Evolutionary conservation across 2,888 invertebrate species (phyloP).

Genomic region (Protonemura montana): DNA sequence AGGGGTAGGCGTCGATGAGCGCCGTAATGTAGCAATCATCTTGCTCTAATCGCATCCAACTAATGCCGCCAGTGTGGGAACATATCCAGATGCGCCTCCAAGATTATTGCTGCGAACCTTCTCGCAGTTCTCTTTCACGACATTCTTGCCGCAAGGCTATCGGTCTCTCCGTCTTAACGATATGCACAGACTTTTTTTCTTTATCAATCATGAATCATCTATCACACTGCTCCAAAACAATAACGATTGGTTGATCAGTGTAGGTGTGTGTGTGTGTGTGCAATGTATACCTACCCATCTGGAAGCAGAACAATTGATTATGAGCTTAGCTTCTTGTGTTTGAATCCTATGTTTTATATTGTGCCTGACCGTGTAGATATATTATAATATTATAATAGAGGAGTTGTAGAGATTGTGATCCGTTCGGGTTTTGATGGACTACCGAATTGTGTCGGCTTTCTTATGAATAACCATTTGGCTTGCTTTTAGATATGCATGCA

Average conservation of each 20-base stretch:
- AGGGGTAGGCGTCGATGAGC: background rate
- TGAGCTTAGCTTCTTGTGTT: background rate
- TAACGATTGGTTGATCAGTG: too few relatives aligned
- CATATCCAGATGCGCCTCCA: slow-evolving; percentile 8
- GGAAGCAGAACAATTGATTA: background rate
- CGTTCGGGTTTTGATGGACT: background rate
- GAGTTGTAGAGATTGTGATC: background rate
- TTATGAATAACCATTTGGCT: background rate
- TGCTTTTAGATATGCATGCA: too few relatives aligned
- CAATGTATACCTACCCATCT: background rate
- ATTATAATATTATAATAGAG: slow-evolving; percentile 7
- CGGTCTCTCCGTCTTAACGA: background rate
- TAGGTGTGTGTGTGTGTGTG: background rate
- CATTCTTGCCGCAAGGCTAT: background rate
- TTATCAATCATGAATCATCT: slow-evolving; percentile 12
- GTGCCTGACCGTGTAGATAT: background rate
- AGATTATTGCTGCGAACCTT: slow-evolving; percentile 1
- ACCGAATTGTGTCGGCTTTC: background rate
- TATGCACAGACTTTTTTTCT: background rate
- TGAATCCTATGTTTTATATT: background rate
- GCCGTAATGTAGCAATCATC: slow-evolving; percentile 18
- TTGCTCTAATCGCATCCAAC: slow-evolving; percentile 16
- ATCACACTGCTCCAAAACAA: background rate
- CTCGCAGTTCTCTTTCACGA: background rate
- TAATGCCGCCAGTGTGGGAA: background rate